phyloP scores from a whole-genome alignment of 2,888 invertebrate genomes.

The Ochropleura leucogaster region DNA sequence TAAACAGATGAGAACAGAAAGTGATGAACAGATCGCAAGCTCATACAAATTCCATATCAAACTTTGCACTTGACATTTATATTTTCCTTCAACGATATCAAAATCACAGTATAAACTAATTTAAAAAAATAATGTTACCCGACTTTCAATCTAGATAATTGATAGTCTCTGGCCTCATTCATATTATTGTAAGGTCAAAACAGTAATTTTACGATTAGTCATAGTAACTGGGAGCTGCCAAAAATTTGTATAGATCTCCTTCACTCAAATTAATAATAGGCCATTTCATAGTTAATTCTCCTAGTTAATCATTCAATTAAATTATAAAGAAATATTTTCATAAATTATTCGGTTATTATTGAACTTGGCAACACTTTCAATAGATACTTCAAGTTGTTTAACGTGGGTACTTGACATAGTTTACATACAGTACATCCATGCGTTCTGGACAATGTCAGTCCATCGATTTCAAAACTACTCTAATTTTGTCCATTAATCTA shows the following conservation, averaged over 20 bases:
- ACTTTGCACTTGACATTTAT: constrained; percentile 19
- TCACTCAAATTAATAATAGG: constrained; percentile 37
- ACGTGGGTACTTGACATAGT: constrained; percentile 78
- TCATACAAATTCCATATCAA: background rate
- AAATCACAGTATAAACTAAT: constrained; percentile 8
- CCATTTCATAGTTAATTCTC: constrained; percentile 25
- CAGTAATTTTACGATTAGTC: constrained; percentile 48
- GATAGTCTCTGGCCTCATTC: constrained; percentile 50
- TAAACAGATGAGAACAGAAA: no score
- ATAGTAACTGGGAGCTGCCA: constrained; percentile 42
- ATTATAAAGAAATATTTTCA: constrained; percentile 11
- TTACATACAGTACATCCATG: constrained; percentile 66
- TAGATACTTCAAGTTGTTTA: constrained; percentile 36
- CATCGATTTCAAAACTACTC: constrained; percentile 67
- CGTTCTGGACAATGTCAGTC: constrained; percentile 78
- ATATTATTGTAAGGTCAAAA: constrained; percentile 44
- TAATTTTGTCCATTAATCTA: constrained; percentile 18
- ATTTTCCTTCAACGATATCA: background rate
- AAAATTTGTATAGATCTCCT: constrained; percentile 44
- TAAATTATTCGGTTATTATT: constrained; percentile 25
- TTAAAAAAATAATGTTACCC: constrained; percentile 14
- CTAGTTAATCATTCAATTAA: constrained; percentile 6
- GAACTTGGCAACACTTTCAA: constrained; percentile 53
- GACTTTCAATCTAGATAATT: constrained; percentile 31
- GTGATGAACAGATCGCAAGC: background rate